Percentiles rank a stretch among this genome's conserved stretches.
Evolutionary conservation across 2,797 vertebrate genomes (phyloP).

Genomic region (Malurus leucopterus): DNA sequence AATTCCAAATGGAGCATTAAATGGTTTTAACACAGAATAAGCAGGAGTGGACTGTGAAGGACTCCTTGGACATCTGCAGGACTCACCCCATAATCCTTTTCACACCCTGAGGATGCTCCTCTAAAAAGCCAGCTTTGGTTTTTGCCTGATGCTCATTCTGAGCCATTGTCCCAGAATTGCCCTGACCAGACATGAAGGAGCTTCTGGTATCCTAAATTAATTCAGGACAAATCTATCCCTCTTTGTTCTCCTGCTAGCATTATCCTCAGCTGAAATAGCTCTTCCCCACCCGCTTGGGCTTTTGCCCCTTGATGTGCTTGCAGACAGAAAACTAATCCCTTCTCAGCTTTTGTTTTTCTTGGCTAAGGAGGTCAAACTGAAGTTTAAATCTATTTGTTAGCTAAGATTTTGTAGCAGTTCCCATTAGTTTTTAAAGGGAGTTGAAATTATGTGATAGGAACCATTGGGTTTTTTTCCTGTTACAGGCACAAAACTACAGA

Average conservation of each 20-base stretch:
- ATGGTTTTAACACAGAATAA: neutral
- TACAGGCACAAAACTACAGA: neutral
- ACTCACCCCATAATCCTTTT: neutral
- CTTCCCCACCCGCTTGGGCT: neutral
- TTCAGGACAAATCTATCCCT: neutral
- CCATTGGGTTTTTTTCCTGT: neutral
- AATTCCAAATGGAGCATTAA: neutral
- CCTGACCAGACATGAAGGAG: neutral
- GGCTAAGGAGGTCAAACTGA: conserved; percentile 4
- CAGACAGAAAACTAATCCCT: neutral
- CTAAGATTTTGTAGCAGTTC: neutral
- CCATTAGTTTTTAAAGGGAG: neutral
- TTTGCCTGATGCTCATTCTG: neutral
- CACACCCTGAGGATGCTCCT: neutral
- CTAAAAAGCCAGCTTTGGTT: neutral
- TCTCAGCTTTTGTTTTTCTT: conserved; percentile 12
- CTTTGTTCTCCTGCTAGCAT: neutral
- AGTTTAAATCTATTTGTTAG: conserved; percentile 7
- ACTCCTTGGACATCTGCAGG: neutral
- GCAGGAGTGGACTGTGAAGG: neutral
- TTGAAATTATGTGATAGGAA: neutral
- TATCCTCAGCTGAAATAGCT: neutral
- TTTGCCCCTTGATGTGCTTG: neutral
- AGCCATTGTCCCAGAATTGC: neutral
- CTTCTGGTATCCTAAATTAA: neutral